Evolutionary conservation across 2,888 invertebrate genomes (phyloP), one percentile per base, ranked within the genome.

Genomic region (Pogonocherus hispidulus): DNA sequence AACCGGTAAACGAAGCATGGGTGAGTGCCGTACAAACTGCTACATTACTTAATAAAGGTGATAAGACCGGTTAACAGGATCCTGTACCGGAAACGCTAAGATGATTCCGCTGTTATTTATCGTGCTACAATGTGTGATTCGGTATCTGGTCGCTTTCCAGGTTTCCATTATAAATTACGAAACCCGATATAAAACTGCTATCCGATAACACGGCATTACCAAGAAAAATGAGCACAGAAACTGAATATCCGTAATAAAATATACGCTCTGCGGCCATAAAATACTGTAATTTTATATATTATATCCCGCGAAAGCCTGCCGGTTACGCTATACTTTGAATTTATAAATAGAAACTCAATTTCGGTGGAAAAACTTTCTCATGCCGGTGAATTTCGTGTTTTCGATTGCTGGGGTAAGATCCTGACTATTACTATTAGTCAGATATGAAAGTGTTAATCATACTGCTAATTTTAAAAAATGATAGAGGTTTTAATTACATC

Each of bases 241-340:
- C 73, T 70, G 66, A 73, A 73, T 73, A 71, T 68, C 71, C 44
- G 73, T 70, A 73, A 73, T 71, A 65, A 66, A 73, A 73, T 73
- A 69, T 71, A 63, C 69, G 71, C 67, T 68, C 54, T 55, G 47
- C 66, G 54, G 67, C 70, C 60, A 67, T 74, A 74, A 71, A 69
- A 66, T 62, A 52, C 69, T 63, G 73, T 71, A 73, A 73, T 62
- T 62, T 62, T 62, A 62, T 62, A 60, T 35, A 20, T 32, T 47
- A 51, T n/a, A 14, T 32, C 37, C 9, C 23, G 52, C 41, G 59
- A 66, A 60, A 59, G 51, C 66, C 66, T 52, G 20, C 51, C 52
- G 59, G 51, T 56, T 59, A 16, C 22, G 14, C 47, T 20, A n/a
- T 32, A 46, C 20, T 47, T 47, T 46, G 32, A 16, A 59, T 27